Evolutionary conservation across 2,888 invertebrate species (phyloP), one percentile per base, ranked within the genome.

Genomic region (Archaeoteleia sp.): DNA sequence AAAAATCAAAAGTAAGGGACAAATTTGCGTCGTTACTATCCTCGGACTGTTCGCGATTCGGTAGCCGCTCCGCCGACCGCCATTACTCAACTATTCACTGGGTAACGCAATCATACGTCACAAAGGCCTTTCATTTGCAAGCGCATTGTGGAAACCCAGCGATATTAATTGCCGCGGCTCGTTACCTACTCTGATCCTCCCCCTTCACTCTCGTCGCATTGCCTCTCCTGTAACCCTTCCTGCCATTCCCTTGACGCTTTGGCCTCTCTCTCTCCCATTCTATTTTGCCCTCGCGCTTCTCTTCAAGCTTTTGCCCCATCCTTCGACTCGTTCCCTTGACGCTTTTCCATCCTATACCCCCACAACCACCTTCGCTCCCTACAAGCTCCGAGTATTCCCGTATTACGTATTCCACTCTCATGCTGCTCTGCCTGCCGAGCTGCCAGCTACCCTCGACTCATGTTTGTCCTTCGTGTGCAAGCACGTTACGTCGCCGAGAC

Each of bases 71-170:
- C 49, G 62, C 46, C 61, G 65, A 65, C 67, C 54, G 58, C 83
- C 85, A 85, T 85, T 83, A 85, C 82, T 85, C 85, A 85, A 81
- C 82, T 84, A 85, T 85, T 85, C 85, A 85, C 83, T 83, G 81
- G 85, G 80, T 82, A 83, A 83, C 83, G 85, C 84, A 85, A 85
- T 85, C 85, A 85, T 82, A 85, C 85, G 85, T 85, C 85, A 85
- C 85, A 85, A 85, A 85, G 84, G 83, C 84, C 85, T 85, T 85
- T 85, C 85, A 85, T 85, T 85, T 85, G 85, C 85, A 85, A 85
- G 84, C 82, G 84, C 85, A 85, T 85, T 85, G 85, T 85, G 84
- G 83, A 84, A 84, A 81, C 82, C 83, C 78, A 75, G 79, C 79
- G 82, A 85, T 85, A 85, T 85, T 85, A 85, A 85, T 85, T 85